Base-by-base conservation (phyloP, 2,888 invertebrate genomes). In the Rhabditoides inermis region DNA sequence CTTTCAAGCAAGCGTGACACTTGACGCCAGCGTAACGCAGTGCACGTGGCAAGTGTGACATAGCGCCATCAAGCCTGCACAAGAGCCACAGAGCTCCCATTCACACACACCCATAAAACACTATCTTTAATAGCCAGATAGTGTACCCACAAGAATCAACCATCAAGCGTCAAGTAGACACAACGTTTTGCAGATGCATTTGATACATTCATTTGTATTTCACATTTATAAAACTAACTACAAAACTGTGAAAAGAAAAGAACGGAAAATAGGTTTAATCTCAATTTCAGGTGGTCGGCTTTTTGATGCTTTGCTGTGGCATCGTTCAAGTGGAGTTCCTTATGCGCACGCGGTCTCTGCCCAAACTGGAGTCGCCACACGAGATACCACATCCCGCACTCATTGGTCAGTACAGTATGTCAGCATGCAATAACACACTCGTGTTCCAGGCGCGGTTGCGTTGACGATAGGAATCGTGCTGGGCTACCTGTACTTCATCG, bases 401-500 rank as follows among this genome's bases (percentile, higher is more conserved):
- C 2, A 57, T 72, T 45, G 66, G 66, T 61, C 6, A 22, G 45
- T 27, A 2, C 10, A n/a, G 30, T 44, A 23, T 44, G 7, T 25
- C 7, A 15, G 44, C 2, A 12, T 12, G 10, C 10, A 12, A n/a
- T 40, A 18, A 40, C n/a, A 10, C n/a, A 40, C 7, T 40, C 40
- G 22, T 18, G 40, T 40, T 42, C 15, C 39, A 60, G 63, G 65
- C 10, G 70, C 72, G 1, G 59, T 73, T 23, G 69, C 63, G 7
- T 50, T 73, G 46, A 74, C 73, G 2, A 58, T 71, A 6, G 73
- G 73, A n/a, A 73, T 73, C 40, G 62, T 63, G 25, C 53, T 73
- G 20, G 73, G 73, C 23, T 73, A 74, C 49, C 62, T 72, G 25
- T 73, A 73, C 51, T 71, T 72, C 49, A 65, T 73, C 39, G 57